Percentiles rank a stretch among this genome's conserved stretches.
These are phyloP conservation scores for Cydia pomonella DNA, from an alignment of 1,140 invertebrate genomes.

Conservation along the genomic window DNA sequence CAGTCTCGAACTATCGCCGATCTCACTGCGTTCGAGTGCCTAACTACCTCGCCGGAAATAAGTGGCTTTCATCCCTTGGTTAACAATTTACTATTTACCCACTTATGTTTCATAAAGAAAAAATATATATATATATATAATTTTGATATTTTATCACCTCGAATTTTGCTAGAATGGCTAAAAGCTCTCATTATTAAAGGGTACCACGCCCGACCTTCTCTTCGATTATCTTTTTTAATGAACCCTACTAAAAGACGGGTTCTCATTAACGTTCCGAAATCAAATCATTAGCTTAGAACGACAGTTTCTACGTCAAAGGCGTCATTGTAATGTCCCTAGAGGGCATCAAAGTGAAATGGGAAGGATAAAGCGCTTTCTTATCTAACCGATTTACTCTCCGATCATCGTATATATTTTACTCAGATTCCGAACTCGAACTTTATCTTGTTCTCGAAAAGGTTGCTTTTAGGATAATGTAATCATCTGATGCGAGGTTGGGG, in stretches of 20 bases:
- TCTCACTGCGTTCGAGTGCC: too few relatives aligned
- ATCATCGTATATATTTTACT: neutral
- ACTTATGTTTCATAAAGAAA: too few relatives aligned
- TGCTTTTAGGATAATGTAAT: neutral
- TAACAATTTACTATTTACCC: too few relatives aligned
- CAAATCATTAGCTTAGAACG: slow-evolving; percentile 35
- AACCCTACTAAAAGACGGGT: slow-evolving; percentile 18
- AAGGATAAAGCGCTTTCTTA: slow-evolving; percentile 41
- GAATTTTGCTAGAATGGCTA: too few relatives aligned
- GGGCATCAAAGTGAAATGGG: slow-evolving; percentile 42
- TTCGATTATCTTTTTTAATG: slow-evolving; percentile 21
- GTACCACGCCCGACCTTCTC: neutral
- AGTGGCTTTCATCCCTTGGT: too few relatives aligned
- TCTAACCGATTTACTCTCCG: neutral
- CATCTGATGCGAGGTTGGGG: neutral
- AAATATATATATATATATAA: too few relatives aligned
- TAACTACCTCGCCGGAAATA: too few relatives aligned
- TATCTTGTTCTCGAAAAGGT: neutral
- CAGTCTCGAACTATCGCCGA: too few relatives aligned
- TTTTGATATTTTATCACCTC: too few relatives aligned
- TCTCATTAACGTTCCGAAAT: slow-evolving; percentile 32
- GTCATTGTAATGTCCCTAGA: slow-evolving; percentile 40
- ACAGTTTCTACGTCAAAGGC: slow-evolving; percentile 39
- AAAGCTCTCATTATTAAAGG: neutral
- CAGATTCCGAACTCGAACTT: neutral